Evolutionary conservation across 1,140 invertebrate genomes (phyloP).

Genomic region (Ooceraea biroi): DNA sequence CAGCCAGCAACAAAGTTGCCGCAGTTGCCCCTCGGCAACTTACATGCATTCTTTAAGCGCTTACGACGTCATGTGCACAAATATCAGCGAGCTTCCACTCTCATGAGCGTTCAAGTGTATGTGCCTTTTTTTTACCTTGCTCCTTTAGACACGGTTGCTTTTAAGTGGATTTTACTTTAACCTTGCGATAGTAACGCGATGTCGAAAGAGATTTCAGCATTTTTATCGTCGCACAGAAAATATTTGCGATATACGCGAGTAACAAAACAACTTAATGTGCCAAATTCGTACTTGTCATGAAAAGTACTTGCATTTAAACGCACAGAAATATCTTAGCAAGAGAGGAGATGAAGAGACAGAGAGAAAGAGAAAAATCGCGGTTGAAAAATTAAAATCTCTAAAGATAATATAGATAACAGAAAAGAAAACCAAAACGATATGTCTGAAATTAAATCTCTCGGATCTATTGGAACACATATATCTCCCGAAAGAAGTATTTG

Average conservation of each 20-base stretch:
- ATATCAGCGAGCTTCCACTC: constrained; percentile 39
- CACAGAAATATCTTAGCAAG: not conserved
- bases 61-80: constrained; percentile 41
- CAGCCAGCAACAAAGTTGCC: constrained; percentile 27
- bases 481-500: too few relatives aligned
- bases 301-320: not conserved
- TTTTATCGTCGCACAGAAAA: constrained; percentile 24
- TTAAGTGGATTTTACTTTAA: constrained; percentile 21
- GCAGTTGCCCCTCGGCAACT: constrained; percentile 36
- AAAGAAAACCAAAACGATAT: not conserved
- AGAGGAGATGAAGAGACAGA: not conserved
- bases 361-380: too few relatives aligned
- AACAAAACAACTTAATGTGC: constrained; percentile 18
- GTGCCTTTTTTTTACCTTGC: constrained; percentile 14
- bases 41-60: constrained; percentile 41
- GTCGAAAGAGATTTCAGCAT: not conserved
- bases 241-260: constrained; percentile 10
- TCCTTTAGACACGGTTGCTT: not conserved
- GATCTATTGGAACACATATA: too few relatives aligned
- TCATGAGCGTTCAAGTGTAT: not conserved
- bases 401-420: not conserved
- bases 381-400: not conserved
- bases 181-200: not conserved
- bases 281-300: not conserved
- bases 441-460: too few relatives aligned